Evolutionary conservation across 37 sponge, comb jelly and placozoan genomes (phyloP), one percentile per base, ranked within the genome.

Genomic region (Diacarnus erythraeanus): DNA sequence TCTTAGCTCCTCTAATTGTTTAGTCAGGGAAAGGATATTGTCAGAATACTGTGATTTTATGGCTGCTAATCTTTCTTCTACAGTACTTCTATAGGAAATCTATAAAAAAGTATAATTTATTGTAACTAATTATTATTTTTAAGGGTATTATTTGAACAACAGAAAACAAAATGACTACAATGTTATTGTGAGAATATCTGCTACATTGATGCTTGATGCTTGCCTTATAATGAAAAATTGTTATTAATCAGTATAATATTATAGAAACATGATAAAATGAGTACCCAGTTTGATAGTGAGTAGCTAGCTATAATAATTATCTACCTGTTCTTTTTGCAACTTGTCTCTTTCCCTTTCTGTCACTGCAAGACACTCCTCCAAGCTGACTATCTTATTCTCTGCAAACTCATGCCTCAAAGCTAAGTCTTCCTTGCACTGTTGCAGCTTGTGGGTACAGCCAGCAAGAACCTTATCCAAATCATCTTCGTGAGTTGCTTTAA

Each of bases 401-500:
- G 21, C 26, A 0, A 38, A 35, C 30, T 85, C 74, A 12, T 31
- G 33, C 38, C 64, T 57, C 35, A 37, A 51, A 30, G 51, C 33
- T 43, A 56, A n/a, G 18, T 68, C 64, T 22, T 87, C 72, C 41
- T 86, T 57, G 21, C 40, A 69, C 35, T 15, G 25, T 37, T 82
- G 70, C 60, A 86, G 23, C 56, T 59, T 77, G 26, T 38, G 26
- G 1, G 71, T 33, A 37, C 68, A 56, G 57, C 87, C 84, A 3
- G 44, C 26, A 1, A 66, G 38, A 1, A 92, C 18, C 2, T 56
- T 59, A 29, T 81, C 35, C 27, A 77, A 21, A 40, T 92, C 88
- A 9, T 42, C 42, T 18, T 77, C 81, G 40, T 92, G 85, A 2
- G 44, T 30, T 4, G 78, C 33, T 35, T 64, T 42, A 56, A 92